A percentile compares a stretch with the other conserved stretches of the same genome.
Evolutionary conservation across 2,797 vertebrate species (phyloP).

Genomic region (Platalea minor): DNA sequence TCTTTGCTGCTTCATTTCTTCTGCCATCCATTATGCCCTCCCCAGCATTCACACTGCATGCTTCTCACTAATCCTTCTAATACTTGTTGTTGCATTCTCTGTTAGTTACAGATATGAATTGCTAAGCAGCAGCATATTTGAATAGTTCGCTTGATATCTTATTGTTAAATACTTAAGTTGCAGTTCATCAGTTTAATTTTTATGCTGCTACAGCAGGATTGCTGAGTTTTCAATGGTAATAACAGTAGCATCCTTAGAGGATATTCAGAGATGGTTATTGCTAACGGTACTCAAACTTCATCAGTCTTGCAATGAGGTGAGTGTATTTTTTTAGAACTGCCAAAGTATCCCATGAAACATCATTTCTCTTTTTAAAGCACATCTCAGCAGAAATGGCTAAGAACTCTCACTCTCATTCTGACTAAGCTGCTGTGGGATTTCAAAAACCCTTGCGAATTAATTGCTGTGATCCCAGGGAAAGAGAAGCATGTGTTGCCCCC

Average conservation of each 20-base stretch:
- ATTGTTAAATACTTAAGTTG: neutral
- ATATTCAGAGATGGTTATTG: neutral
- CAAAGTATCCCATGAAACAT: neutral
- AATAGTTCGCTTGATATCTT: neutral
- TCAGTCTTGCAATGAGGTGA: neutral
- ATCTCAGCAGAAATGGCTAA: neutral
- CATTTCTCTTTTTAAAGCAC: neutral
- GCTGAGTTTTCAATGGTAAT: neutral
- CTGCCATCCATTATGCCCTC: neutral
- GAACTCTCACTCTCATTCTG: neutral
- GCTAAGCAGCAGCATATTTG: neutral
- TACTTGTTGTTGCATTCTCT: neutral
- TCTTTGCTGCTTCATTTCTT: conserved; percentile 18
- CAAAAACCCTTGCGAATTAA: neutral
- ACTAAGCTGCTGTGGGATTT: neutral
- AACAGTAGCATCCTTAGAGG: neutral
- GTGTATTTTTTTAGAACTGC: neutral
- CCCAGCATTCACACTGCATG: neutral
- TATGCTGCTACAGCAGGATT: conserved; percentile 1
- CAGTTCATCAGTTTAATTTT: conserved; percentile 48
- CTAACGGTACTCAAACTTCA: conserved; percentile 13
- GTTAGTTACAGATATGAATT: neutral
- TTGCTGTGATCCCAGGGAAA: neutral
- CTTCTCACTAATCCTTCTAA: neutral
- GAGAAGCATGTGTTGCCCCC: neutral